These are phyloP conservation scores for Sphaerophoria taeniata DNA, from an alignment of 2,888 invertebrate species.

Conservation along the genomic window DNA sequence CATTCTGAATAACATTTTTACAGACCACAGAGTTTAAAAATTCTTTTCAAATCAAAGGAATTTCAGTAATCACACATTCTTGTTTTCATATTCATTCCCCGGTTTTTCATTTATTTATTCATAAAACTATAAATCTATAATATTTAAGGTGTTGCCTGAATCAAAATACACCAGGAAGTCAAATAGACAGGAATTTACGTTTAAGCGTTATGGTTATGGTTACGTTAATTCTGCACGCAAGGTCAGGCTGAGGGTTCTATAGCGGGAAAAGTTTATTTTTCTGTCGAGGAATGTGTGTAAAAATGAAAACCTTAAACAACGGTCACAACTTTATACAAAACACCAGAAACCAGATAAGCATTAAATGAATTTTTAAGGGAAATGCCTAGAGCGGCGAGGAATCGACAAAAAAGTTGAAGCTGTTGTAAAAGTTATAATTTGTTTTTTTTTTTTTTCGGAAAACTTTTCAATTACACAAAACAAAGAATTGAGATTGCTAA, in stretches of 20 bases:
- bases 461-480: conserved; percentile 1
- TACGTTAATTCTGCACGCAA: background rate
- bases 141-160: background rate
- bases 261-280: background rate
- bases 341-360: conserved; percentile 3
- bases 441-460: background rate
- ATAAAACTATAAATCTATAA: background rate
- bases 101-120: background rate
- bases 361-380: conserved; percentile 21
- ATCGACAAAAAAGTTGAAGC: background rate
- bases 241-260: background rate
- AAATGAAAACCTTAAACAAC: background rate
- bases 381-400: background rate
- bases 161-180: background rate
- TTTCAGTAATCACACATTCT: background rate
- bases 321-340: background rate
- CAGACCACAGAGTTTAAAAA: background rate
- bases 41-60: conserved; percentile 8
- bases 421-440: background rate
- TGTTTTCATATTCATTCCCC: background rate
- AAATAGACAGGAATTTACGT: background rate
- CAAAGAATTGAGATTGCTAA: no score
- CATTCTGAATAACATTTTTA: background rate
- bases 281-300: background rate
- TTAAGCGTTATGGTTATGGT: conserved; percentile 7